Base-by-base conservation (phyloP, 2,888 invertebrate species). In the Pyrocoelia pectoralis region DNA sequence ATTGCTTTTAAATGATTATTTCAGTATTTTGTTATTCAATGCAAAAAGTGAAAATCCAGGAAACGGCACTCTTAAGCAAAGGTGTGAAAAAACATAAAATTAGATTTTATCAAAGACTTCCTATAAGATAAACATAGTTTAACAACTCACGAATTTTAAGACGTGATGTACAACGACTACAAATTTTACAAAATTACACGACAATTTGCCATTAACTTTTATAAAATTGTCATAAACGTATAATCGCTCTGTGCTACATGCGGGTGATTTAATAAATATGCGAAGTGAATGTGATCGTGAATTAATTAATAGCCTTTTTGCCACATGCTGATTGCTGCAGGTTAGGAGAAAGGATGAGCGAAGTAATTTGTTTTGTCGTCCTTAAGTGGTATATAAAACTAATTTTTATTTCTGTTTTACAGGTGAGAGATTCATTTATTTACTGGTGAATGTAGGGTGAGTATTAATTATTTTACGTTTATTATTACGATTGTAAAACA, bases 161-260 rank as follows among this genome's bases (percentile, higher is more conserved):
- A 50, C 50, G 13, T 50, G 28, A 50, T 33, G 10, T 33, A 33
- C n/a, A n/a, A 33, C n/a, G 33, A 33, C 33, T 33, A 33, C 8
- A 33, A n/a, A n/a, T 33, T 6, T 6, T 33, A 33, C n/a, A 24
- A 8, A 33, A 33, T 33, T 33, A n/a, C 10, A 33, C n/a, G 33
- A n/a, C n/a, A 33, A n/a, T 33, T 33, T 33, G 24, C 24, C 3
- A 24, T 24, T 24, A 24, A 24, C 24, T 24, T 24, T 24, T 24
- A 24, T 24, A 24, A 24, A 33, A 33, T 6, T 33, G 33, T 33
- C 33, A n/a, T 33, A 24, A 24, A 8, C 8, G 24, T 24, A 24
- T 24, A 24, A 24, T 24, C 8, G 24, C 24, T 24, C n/a, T 24
- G 24, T 24, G 24, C 24, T n/a, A 33, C 33, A n/a, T 33, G 10